phyloP scores from a whole-genome alignment of 2,797 vertebrate species.

The Pelodytes ibericus region DNA sequence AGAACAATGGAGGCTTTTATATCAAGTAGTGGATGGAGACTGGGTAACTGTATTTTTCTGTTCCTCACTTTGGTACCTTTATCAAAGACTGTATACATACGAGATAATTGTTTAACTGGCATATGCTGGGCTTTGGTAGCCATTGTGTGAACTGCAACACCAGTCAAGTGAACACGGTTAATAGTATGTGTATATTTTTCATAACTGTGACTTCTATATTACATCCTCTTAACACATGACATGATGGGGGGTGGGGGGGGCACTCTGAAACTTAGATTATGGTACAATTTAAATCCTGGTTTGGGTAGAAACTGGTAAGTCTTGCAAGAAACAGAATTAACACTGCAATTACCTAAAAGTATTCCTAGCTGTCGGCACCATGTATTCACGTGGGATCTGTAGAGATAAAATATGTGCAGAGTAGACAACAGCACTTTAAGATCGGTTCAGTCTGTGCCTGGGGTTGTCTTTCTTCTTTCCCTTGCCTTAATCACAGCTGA shows the following conservation, averaged over 20 bases:
- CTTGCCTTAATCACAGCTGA: conserved; percentile 32
- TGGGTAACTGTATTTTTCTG: no score
- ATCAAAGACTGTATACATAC: not conserved
- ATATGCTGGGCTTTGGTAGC: no score
- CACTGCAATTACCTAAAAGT: not conserved
- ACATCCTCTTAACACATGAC: no score
- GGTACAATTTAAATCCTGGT: no score
- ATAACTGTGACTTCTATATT: no score
- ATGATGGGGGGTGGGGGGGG: no score
- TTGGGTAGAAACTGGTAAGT: no score
- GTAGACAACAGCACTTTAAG: conserved; percentile 42
- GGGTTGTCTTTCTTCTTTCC: conserved; percentile 27
- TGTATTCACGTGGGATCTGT: conserved; percentile 29
- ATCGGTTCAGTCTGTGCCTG: conserved; percentile 30
- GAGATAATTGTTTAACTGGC: no score
- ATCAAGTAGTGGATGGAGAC: not conserved
- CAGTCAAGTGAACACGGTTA: no score
- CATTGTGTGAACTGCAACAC: no score
- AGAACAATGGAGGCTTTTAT: not conserved
- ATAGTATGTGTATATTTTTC: no score
- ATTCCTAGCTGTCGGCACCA: conserved; percentile 37
- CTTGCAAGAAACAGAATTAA: conserved; percentile 7
- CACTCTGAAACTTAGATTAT: no score
- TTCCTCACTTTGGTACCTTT: not conserved
- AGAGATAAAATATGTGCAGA: conserved; percentile 41